Conservation (phyloP, 2,113 vertebrate genomes). For the Ivindomyrus marchei region DNA sequence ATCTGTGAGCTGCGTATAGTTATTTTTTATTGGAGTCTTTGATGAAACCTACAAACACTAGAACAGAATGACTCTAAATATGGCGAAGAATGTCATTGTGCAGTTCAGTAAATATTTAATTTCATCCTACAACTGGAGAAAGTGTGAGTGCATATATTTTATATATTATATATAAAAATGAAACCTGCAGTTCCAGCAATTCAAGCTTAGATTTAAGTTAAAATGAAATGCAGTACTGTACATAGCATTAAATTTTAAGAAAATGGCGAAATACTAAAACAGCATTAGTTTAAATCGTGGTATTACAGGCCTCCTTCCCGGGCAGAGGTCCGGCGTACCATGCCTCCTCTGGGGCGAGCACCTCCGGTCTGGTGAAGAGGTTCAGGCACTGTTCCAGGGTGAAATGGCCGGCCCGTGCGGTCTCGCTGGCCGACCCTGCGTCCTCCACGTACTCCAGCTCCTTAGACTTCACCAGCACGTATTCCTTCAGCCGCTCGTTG, state of each 20-base stretch:
- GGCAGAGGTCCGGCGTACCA: slow-evolving; percentile 64
- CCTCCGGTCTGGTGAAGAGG: slow-evolving; percentile 94
- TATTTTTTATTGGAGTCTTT: background rate
- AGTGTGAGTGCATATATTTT: background rate
- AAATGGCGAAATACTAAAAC: background rate
- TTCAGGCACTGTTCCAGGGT: slow-evolving; percentile 96
- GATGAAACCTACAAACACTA: background rate
- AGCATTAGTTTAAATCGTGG: background rate
- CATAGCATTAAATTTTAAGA: background rate
- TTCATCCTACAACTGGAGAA: background rate
- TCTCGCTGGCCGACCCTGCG: slow-evolving; percentile 81
- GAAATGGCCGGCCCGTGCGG: slow-evolving; percentile 87
- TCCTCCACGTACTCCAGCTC: slow-evolving; percentile 91
- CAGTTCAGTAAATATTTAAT: background rate
- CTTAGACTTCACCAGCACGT: slow-evolving; percentile 90
- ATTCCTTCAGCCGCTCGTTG: slow-evolving; percentile 88
- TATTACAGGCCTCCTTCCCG: background rate
- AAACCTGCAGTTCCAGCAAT: background rate
- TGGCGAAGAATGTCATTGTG: background rate
- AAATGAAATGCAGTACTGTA: background rate
- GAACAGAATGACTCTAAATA: background rate
- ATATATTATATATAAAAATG: background rate
- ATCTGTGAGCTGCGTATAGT: background rate
- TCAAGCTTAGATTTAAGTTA: background rate
- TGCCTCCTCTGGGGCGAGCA: slow-evolving; percentile 91